Base-by-base conservation (phyloP, 1,140 invertebrate species). In the Drosophila takahashii region DNA sequence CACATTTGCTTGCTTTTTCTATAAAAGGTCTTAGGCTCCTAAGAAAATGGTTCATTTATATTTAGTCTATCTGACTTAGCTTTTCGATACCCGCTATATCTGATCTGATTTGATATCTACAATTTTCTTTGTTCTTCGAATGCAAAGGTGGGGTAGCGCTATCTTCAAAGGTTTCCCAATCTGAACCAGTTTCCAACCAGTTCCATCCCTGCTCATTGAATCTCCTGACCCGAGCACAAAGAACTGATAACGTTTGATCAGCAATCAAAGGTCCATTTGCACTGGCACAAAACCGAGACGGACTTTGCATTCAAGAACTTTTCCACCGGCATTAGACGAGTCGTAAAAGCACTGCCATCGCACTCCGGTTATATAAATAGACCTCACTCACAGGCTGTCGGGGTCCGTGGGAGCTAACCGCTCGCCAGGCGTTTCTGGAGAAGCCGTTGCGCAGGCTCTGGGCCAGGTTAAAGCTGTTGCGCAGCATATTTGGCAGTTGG, bases 331-430 rank as follows among this genome's bases (percentile, higher is more conserved):
- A 37, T 29, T 59, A 62, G 60, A 29, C 57, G 57, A 10, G 36
- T 32, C 36, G 16, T 16, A 10, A 27, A 22, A 22, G 42, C 36
- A 41, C 45, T 61, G 45, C 11, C 56, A 27, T 9, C 27, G 32
- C 41, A 41, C 36, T 27, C 9, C 13, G 50, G 34, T 56, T 70
- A 70, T 36, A 57, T 70, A 71, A 69, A 39, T 70, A 71, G 56
- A 39, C 22, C 34, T 11, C 51, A 87, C 84, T 89, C 73, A 89
- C 84, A 48, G 84, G 85, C 44, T 87, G 84, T 11, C 85, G 56
- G 57, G 84, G 73, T 65, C 80, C 84, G 37, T 90, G 85, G 26
- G 57, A 54, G 54, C 85, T 89, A 41, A 61, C 47, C 4, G 80
- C 77, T 27, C 84, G 66, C 67, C 85, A 89, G 47, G 69, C 61